Evolutionary conservation across 2,888 invertebrate species (phyloP).

Genomic region (Ochropacha duplaris): DNA sequence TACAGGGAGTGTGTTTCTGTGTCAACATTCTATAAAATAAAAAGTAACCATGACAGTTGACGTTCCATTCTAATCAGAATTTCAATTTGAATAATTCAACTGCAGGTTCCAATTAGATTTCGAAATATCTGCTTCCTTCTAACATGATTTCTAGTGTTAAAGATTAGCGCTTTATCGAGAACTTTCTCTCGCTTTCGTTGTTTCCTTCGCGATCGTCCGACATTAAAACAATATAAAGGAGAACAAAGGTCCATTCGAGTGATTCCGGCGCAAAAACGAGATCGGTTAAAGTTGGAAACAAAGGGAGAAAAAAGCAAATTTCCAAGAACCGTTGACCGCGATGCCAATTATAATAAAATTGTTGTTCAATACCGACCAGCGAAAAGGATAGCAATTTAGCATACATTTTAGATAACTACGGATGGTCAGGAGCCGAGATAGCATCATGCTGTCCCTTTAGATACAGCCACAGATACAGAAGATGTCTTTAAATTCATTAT

Average conservation of each 20-base stretch:
- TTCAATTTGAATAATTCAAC: not conserved
- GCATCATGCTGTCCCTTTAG: constrained; percentile 12
- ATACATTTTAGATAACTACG: constrained; percentile 52
- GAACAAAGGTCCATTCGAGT: constrained; percentile 70
- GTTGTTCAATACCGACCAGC: constrained; percentile 71
- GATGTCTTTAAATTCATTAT: no score
- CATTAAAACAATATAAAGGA: constrained; percentile 72
- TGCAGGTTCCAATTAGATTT: not conserved
- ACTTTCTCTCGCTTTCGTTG: constrained; percentile 66
- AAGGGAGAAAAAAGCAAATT: constrained; percentile 67
- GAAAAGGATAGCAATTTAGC: constrained; percentile 68
- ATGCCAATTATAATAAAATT: constrained; percentile 79
- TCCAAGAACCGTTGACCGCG: constrained; percentile 77
- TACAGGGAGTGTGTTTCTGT: constrained; percentile 65
- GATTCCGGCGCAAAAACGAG: constrained; percentile 71
- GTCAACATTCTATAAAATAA: constrained; percentile 53
- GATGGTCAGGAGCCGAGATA: constrained; percentile 24
- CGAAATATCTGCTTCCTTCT: not conserved
- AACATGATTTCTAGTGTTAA: not conserved
- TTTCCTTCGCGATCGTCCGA: constrained; percentile 48
- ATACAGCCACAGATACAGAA: constrained; percentile 11
- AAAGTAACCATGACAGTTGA: constrained; percentile 20
- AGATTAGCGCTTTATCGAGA: not conserved
- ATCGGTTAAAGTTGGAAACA: constrained; percentile 72
- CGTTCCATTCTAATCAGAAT: constrained; percentile 10